Evolutionary conservation across 2,113 vertebrate genomes (phyloP).

Genomic region (Erythrocebus patas): DNA sequence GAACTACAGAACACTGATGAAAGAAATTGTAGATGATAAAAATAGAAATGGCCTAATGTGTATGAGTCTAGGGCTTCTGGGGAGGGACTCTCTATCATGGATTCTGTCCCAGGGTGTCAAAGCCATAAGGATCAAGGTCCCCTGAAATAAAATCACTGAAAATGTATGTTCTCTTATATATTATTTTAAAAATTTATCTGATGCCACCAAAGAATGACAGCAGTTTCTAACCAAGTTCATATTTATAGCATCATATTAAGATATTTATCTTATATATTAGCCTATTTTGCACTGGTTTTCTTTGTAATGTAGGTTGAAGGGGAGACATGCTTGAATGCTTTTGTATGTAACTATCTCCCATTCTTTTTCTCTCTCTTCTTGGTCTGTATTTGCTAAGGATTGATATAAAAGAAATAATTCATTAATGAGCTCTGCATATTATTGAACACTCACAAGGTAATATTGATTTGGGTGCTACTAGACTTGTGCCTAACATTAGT

Average conservation of each 20-base stretch:
- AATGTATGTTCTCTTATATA: slow-evolving; percentile 1
- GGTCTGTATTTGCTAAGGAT: slow-evolving; percentile 33
- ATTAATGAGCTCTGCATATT: background rate
- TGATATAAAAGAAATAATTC: slow-evolving; percentile 26
- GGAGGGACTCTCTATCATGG: background rate
- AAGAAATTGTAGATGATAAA: too few species aligned
- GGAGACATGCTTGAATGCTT: background rate
- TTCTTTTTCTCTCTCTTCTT: background rate
- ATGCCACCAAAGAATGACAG: background rate
- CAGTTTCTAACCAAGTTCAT: background rate
- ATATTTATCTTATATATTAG: background rate
- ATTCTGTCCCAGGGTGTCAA: background rate
- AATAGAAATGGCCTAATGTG: background rate
- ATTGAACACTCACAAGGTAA: slow-evolving; percentile 33
- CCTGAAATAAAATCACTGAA: slow-evolving; percentile 33
- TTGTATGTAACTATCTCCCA: background rate
- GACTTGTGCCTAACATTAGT: slow-evolving; percentile 3
- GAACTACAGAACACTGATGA: too few species aligned
- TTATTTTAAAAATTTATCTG: background rate
- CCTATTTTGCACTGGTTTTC: background rate
- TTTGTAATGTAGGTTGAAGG: background rate
- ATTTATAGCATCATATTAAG: background rate
- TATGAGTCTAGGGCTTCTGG: background rate
- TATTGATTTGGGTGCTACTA: slow-evolving; percentile 48
- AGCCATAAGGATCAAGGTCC: background rate